Evolutionary conservation across 64 coral and sea anemone genomes (phyloP).

Genomic region (Orbicella faveolata): DNA sequence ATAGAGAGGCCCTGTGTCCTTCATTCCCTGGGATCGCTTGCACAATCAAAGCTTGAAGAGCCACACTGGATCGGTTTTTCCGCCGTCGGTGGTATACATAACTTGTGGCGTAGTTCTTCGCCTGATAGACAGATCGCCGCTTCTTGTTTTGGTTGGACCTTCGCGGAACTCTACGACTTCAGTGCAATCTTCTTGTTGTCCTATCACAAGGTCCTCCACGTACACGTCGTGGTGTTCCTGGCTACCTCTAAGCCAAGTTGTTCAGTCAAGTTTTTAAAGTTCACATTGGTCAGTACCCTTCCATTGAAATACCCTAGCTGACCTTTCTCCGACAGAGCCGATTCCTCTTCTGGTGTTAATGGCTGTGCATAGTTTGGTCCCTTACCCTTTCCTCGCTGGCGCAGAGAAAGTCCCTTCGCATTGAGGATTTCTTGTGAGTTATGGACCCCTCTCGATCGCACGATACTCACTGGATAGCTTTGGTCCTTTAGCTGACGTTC

Average conservation of each 20-base stretch:
- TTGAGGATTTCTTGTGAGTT: too few relatives aligned
- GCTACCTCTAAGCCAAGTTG: too few relatives aligned
- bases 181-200: too few relatives aligned
- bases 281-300: slow-evolving; percentile 32
- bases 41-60: slow-evolving; percentile 52
- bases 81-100: slow-evolving; percentile 54
- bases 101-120: slow-evolving; percentile 41
- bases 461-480: too few relatives aligned
- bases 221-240: too few relatives aligned
- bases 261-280: slow-evolving; percentile 16
- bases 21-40: slow-evolving; percentile 55
- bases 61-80: slow-evolving; percentile 45
- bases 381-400: too few relatives aligned
- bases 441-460: too few relatives aligned
- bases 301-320: slow-evolving; percentile 48
- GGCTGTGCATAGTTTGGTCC: neutral
- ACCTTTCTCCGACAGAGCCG: slow-evolving; percentile 32
- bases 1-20: neutral
- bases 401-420: too few relatives aligned
- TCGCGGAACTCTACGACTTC: too few relatives aligned
- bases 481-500: too few relatives aligned
- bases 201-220: too few relatives aligned
- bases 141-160: slow-evolving; percentile 46
- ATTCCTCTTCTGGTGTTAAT: slow-evolving; percentile 19
- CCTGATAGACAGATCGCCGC: slow-evolving; percentile 35